Evolutionary conservation across 2,113 vertebrate genomes (phyloP).

Genomic region (Illadopsis cleaveri): DNA sequence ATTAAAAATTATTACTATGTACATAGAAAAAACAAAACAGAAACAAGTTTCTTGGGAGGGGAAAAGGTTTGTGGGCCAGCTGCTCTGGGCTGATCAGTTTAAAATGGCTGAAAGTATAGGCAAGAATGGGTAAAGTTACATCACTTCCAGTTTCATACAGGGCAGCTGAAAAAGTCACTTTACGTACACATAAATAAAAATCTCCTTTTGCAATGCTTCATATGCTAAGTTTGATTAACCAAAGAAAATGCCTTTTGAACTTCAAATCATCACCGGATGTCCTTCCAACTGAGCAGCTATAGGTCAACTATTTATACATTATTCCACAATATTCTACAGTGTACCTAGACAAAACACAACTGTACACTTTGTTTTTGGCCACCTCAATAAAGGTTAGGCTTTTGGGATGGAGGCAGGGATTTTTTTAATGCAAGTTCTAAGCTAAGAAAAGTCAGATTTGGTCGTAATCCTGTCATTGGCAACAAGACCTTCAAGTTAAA

Average conservation of each 20-base stretch:
- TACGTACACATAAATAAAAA: conserved; percentile 65
- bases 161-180: conserved; percentile 67
- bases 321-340: conserved; percentile 93
- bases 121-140: conserved; percentile 37
- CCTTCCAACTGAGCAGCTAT: conserved; percentile 43
- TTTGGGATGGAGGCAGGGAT: neutral
- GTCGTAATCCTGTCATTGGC: neutral
- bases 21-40: conserved; percentile 47
- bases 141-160: conserved; percentile 65
- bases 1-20: conserved; percentile 79
- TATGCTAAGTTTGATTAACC: neutral
- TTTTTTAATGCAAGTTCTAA: neutral
- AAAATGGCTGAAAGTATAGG: conserved; percentile 22
- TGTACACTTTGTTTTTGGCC: conserved; percentile 71
- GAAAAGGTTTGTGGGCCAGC: conserved; percentile 11
- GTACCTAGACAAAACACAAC: conserved; percentile 79
- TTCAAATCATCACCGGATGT: conserved; percentile 62
- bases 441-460: neutral
- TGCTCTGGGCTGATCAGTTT: neutral
- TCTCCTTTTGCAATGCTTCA: neutral
- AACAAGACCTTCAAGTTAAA: conserved; percentile 23
- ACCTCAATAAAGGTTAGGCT: conserved; percentile 36
- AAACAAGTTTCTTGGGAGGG: neutral
- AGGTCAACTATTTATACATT: conserved; percentile 85
- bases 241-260: conserved; percentile 26